Conservation (phyloP, 2,888 invertebrate species). For the Orchestes rusci region DNA sequence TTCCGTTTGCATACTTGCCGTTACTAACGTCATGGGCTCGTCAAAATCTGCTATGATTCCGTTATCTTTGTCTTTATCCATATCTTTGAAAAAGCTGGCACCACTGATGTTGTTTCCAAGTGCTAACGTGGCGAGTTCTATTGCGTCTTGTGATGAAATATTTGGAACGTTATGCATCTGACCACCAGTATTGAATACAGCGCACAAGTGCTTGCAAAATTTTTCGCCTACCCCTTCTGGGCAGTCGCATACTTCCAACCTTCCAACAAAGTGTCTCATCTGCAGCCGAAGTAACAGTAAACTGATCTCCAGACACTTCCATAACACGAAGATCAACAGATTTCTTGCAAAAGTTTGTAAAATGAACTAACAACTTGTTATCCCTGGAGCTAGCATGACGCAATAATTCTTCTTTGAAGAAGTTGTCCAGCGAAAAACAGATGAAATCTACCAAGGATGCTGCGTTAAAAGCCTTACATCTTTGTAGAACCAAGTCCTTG, state of each 20-base stretch:
- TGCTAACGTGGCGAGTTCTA: too few relatives aligned
- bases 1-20: background rate
- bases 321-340: background rate
- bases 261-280: background rate
- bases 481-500: too few relatives aligned
- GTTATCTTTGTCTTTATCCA: background rate
- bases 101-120: background rate
- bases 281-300: background rate
- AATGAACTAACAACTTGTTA: background rate
- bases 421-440: too few relatives aligned
- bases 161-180: background rate
- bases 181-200: conserved; percentile 12
- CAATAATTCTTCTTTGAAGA: too few relatives aligned
- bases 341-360: background rate
- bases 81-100: background rate
- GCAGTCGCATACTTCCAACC: conserved; percentile 7
- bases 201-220: conserved; percentile 15
- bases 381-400: too few relatives aligned
- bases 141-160: background rate
- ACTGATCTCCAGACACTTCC: background rate
- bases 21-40: background rate
- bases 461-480: too few relatives aligned
- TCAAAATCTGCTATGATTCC: background rate
- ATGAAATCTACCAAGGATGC: too few relatives aligned
- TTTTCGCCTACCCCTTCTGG: conserved; percentile 13